These are phyloP conservation scores for Leucophenga montana DNA, from an alignment of 2,888 invertebrate genomes.

Conservation along the genomic window DNA sequence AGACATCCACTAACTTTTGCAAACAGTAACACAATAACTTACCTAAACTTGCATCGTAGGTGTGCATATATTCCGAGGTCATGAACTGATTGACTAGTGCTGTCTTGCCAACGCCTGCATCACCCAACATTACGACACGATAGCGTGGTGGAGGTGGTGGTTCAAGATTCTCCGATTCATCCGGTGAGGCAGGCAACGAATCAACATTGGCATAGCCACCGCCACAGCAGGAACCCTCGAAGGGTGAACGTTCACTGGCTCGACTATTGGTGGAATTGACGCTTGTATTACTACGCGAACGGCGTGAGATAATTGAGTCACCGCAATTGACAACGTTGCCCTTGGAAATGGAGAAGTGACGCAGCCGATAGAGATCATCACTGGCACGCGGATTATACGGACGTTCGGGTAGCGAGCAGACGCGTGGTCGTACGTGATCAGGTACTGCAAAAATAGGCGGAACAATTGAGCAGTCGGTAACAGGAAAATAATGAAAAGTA, in stretches of 20 bases:
- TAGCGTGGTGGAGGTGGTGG: constrained; percentile 76
- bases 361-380: constrained; percentile 87
- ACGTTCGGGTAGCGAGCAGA: constrained; percentile 89
- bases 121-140: constrained; percentile 87
- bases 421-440: constrained; percentile 87
- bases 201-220: constrained; percentile 86
- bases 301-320: constrained; percentile 88
- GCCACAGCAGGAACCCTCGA: constrained; percentile 89
- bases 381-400: constrained; percentile 88
- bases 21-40: constrained; percentile 69
- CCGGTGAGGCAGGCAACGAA: constrained; percentile 83
- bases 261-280: constrained; percentile 90
- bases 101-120: constrained; percentile 92
- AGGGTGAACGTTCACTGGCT: constrained; percentile 87
- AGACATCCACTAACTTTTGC: constrained; percentile 50
- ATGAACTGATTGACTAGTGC: constrained; percentile 93
- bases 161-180: constrained; percentile 80
- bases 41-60: constrained; percentile 93
- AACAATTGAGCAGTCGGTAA: neutral
- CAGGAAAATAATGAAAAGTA: no score
- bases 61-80: constrained; percentile 96
- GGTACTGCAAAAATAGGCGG: constrained; percentile 77
- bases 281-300: constrained; percentile 90
- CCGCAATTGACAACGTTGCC: constrained; percentile 92
- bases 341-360: constrained; percentile 91